Base-by-base conservation (phyloP, 64 coral and sea anemone genomes). In the Hydrozoanthus tunicans region DNA sequence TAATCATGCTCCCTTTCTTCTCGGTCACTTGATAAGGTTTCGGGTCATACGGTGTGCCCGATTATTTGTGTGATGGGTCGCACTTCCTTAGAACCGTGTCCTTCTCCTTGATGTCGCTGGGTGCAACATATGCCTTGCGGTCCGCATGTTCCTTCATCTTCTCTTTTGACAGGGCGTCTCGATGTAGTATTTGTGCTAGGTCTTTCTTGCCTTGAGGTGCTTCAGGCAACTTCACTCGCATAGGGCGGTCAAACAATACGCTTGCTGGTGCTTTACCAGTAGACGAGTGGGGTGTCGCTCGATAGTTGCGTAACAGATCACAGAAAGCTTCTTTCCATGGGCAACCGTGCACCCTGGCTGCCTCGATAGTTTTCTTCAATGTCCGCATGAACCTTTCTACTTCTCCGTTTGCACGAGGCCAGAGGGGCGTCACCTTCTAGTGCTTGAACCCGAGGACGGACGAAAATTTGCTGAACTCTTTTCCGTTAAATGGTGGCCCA, bases 221-320 rank as follows among this genome's bases (percentile, higher is more conserved):
- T 75, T 89, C 85, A 53, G 85, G 85, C 66, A 89, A 71, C 32
- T 89, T 89, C 23, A 43, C 53, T 4, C 85, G 85, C 85, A 89
- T 52, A 43, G 85, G 85, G 66, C 85, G 85, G 53, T 72, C 65
- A 23, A 89, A 89, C 64, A 89, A 27, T 5, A 71, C 85, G 43
- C 13, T 71, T 53, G 85, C 85, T 25, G 85, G 20, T 20, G 20
- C 20, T 20, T 20, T 20, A 20, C 20, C 20, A 20, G 20, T 20
- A 20, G 20, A 20, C 20, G 20, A 20, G 20, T 20, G 20, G 20
- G 20, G 20, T 20, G 20, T 20, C 20, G 20, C 20, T 20, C 20
- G 20, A 20, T 20, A 20, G 20, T 20, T 51, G 85, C 85, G 24
- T 63, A 12, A 57, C 56, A 75, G 66, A 17, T 89, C 65, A 54